A percentile compares a stretch with the other conserved stretches of the same genome.
phyloP scores from a whole-genome alignment of 2,113 vertebrate species.

The Corapipo altera region DNA sequence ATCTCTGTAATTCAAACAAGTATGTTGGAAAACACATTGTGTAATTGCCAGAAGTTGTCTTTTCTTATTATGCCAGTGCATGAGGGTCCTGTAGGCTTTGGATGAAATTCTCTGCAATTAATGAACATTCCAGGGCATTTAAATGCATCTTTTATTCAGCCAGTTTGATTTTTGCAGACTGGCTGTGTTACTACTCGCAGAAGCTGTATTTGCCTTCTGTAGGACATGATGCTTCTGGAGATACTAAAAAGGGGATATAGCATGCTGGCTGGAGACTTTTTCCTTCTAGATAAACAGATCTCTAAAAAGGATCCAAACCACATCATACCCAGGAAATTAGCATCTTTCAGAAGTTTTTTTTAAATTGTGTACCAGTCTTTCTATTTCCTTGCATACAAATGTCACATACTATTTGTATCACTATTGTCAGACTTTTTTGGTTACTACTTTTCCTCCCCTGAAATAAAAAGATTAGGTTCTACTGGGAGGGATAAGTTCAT shows the following conservation, averaged over 20 bases:
- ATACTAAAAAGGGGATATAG: not conserved
- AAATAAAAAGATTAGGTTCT: not conserved
- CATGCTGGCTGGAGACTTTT: not conserved
- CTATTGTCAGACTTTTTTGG: not conserved
- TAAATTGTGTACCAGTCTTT: not conserved
- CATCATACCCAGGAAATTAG: not conserved
- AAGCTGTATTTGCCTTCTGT: not conserved
- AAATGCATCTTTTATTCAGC: not conserved
- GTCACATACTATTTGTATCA: not conserved
- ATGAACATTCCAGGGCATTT: not conserved
- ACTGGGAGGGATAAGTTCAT: not conserved
- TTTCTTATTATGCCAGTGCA: not conserved
- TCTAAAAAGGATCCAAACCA: not conserved
- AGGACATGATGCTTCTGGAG: not conserved
- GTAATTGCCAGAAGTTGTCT: not conserved
- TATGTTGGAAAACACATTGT: not conserved
- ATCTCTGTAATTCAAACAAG: not conserved
- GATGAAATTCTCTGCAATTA: not conserved
- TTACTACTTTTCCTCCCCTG: not conserved
- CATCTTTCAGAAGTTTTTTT: not conserved
- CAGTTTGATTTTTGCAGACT: not conserved
- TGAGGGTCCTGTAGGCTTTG: not conserved
- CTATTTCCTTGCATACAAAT: not conserved
- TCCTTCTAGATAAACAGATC: not conserved
- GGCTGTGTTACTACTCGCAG: not conserved